Evolutionary conservation across 1,140 invertebrate genomes (phyloP).

Genomic region (Aphelenchoides avenae): DNA sequence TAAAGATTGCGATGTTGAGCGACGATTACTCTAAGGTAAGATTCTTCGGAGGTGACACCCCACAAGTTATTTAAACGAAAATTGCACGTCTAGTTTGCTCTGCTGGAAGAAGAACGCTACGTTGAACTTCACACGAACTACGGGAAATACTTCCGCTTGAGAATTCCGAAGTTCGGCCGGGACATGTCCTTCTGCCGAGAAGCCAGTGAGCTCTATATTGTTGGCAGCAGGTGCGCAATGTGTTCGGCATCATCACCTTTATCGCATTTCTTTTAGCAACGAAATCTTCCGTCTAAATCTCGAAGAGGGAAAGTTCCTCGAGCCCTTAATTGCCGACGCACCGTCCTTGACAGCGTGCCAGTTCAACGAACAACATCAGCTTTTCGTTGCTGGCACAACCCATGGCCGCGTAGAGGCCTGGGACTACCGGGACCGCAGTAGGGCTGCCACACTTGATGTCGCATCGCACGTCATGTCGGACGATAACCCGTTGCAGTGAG

Average conservation of each 20-base stretch:
- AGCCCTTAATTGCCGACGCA: constrained; percentile 73
- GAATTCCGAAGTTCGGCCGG: constrained; percentile 89
- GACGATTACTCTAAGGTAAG: constrained; percentile 64
- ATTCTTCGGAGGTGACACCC: constrained; percentile 1
- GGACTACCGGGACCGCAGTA: constrained; percentile 77
- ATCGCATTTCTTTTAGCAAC: constrained; percentile 64
- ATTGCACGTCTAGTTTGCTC: constrained; percentile 63
- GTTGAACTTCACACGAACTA: constrained; percentile 89
- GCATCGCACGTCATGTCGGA: constrained; percentile 64
- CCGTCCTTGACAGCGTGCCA: constrained; percentile 72
- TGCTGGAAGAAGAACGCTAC: constrained; percentile 70
- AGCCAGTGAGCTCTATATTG: constrained; percentile 84
- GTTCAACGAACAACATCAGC: constrained; percentile 81
- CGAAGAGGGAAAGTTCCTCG: constrained; percentile 86
- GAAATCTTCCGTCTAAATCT: constrained; percentile 92
- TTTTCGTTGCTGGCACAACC: constrained; percentile 80
- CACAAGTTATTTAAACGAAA: no score
- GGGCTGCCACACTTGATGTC: constrained; percentile 79
- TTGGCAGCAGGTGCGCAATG: constrained; percentile 71
- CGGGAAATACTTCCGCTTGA: constrained; percentile 80
- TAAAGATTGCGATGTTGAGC: constrained; percentile 67
- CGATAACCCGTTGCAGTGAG: constrained; percentile 8
- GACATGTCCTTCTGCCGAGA: constrained; percentile 86
- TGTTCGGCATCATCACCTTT: background rate
- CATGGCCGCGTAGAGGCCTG: constrained; percentile 90